Base-by-base conservation (phyloP, 1,140 invertebrate genomes). In the Drosophila truncata region DNA sequence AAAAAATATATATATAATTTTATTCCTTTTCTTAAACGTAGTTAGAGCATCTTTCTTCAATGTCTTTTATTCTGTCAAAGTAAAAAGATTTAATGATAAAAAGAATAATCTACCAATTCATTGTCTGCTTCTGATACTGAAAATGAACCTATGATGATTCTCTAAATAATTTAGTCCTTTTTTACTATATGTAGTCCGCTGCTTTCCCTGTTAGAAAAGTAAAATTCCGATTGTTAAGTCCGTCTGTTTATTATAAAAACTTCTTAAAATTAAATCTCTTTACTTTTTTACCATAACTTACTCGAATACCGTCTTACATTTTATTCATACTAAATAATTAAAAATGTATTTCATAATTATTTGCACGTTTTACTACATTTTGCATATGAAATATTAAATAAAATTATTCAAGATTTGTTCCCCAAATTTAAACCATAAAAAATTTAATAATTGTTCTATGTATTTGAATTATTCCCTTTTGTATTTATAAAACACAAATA, bases 21-120 rank as follows among this genome's bases (percentile, higher is more conserved):
- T 84, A 90, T 90, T 90, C 74, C 61, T 37, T 84, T 77, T 71
- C 41, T 46, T 64, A 39, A 41, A 62, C 58, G 86, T 90, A 91
- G 78, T 66, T 90, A 82, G 66, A 71, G 46, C 23, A 67, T 44
- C 42, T 42, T 73, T 72, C 25, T 46, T 44, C 37, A 49, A 69
- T 65, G 20, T 69, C 14, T 49, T 78, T 35, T 61, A 44, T 74
- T 76, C 25, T 74, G 59, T 63, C 55, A 59, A 75, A 46, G 47
- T 63, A 42, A 14, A 25, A 60, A 63, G 58, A 54, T 61, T 33
- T 23, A 54, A 46, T 31, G 13, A 37, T 20, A 10, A 9, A 33
- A 8, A 18, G n/a, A 37, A 27, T 4, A 23, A 16, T 9, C n/a
- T 11, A 4, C 31, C 14, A 16, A 8, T 8, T 2, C 18, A 5